Evolutionary conservation across 2,888 invertebrate species (phyloP).

Genomic region (Zygaena filipendulae): DNA sequence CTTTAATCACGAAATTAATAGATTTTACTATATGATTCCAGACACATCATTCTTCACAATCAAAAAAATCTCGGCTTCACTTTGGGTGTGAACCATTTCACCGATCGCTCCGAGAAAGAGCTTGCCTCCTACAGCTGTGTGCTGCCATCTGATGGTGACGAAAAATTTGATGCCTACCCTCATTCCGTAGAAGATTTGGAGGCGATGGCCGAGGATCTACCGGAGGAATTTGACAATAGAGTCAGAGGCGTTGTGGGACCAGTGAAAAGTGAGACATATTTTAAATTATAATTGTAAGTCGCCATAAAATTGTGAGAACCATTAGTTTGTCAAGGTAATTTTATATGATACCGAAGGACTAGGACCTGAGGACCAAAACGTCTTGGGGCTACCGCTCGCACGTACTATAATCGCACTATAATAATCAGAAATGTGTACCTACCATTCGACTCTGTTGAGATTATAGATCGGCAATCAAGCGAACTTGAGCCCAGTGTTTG

Average conservation of each 20-base stretch:
- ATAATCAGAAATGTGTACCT: no score
- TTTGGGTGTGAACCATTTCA: constrained; percentile 28
- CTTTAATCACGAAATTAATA: no score
- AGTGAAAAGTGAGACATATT: constrained; percentile 23
- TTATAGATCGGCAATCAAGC: no score
- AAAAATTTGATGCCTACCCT: background rate
- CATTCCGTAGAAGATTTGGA: constrained; percentile 18
- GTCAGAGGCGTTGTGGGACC: constrained; percentile 26
- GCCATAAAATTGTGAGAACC: no score
- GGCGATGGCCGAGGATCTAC: constrained; percentile 20
- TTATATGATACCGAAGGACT: background rate
- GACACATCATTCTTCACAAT: constrained; percentile 27
- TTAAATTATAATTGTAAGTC: no score
- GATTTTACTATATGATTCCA: no score
- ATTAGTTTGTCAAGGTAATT: no score
- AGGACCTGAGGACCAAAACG: background rate
- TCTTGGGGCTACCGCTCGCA: no score
- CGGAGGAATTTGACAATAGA: constrained; percentile 29
- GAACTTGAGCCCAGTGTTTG: background rate
- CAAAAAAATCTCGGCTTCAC: constrained; percentile 26
- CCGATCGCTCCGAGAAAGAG: constrained; percentile 26
- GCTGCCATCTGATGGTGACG: constrained; percentile 12
- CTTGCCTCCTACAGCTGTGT: constrained; percentile 21
- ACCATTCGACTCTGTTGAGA: no score
- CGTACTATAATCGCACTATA: no score